These are phyloP conservation scores for Lepidotrigona ventralis DNA, from an alignment of 1,140 invertebrate genomes.

Conservation along the genomic window DNA sequence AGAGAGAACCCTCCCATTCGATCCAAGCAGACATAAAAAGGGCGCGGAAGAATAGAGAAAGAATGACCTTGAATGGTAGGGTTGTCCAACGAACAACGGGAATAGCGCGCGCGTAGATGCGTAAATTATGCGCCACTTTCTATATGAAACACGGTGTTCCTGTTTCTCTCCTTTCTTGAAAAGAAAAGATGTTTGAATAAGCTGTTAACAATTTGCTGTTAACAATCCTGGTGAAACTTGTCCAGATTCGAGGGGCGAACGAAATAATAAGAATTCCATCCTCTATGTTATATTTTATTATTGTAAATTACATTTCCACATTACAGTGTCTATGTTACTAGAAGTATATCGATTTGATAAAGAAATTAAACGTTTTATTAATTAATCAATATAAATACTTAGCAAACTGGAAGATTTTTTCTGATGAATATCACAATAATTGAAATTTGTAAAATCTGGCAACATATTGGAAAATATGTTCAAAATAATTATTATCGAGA, in stretches of 20 bases:
- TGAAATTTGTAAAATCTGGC: too few species aligned
- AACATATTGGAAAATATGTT: too few species aligned
- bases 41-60: slow-evolving; percentile 10
- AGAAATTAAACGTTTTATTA: neutral
- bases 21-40: slow-evolving; percentile 29
- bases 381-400: neutral
- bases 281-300: neutral
- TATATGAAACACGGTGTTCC: neutral
- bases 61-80: slow-evolving; percentile 36
- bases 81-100: slow-evolving; percentile 31
- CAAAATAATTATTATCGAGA: too few species aligned
- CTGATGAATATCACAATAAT: too few species aligned
- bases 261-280: neutral
- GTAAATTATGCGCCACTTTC: slow-evolving; percentile 45
- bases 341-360: too few species aligned
- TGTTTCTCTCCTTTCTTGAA: neutral
- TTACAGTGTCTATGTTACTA: neutral
- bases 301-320: neutral
- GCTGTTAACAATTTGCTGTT: neutral
- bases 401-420: too few species aligned
- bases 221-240: neutral
- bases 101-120: slow-evolving; percentile 29
- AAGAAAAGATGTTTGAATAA: neutral
- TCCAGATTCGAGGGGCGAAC: too few species aligned
- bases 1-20: slow-evolving; percentile 13